Conservation (phyloP, 2,888 invertebrate species). For the Leucoptera coffeella region DNA sequence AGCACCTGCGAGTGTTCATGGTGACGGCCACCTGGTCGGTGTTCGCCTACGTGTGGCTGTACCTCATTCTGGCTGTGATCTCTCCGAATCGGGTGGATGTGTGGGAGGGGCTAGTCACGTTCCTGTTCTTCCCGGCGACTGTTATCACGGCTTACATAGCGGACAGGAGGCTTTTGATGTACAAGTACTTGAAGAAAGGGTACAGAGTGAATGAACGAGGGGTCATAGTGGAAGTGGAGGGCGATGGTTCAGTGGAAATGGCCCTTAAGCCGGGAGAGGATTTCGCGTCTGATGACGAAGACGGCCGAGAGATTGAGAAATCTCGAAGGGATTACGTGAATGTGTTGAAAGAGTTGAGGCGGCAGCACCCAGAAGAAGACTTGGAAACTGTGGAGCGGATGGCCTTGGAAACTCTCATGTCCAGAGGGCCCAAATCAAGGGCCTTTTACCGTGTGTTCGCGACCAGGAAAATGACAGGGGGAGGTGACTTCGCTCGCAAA, state of each 20-base stretch:
- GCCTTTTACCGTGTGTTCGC: conserved; percentile 96
- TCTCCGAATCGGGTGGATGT: conserved; percentile 86
- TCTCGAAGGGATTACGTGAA: conserved; percentile 90
- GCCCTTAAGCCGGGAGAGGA: conserved; percentile 57
- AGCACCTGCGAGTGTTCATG: conserved; percentile 94
- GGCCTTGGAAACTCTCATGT: conserved; percentile 86
- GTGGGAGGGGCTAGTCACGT: conserved; percentile 97
- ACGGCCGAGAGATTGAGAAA: conserved; percentile 83
- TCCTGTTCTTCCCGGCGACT: conserved; percentile 93
- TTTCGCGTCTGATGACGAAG: conserved; percentile 54
- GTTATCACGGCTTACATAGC: conserved; percentile 96
- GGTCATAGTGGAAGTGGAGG: conserved; percentile 83
- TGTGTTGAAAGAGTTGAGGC: conserved; percentile 81
- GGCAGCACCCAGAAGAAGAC: conserved; percentile 86
- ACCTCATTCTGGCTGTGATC: conserved; percentile 84
- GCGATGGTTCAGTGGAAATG: conserved; percentile 66
- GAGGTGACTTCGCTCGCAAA: conserved; percentile 84
- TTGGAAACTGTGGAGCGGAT: conserved; percentile 88
- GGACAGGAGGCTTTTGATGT: conserved; percentile 77
- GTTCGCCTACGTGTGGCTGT: conserved; percentile 98
- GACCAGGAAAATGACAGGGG: conserved; percentile 91
- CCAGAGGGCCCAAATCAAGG: conserved; percentile 90
- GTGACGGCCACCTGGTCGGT: conserved; percentile 97
- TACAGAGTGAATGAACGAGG: conserved; percentile 88
- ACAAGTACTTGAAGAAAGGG: conserved; percentile 83